A percentile compares a stretch with the other conserved stretches of the same genome.
Evolutionary conservation across 2,113 vertebrate species (phyloP).

Genomic region (Carassius carassius): DNA sequence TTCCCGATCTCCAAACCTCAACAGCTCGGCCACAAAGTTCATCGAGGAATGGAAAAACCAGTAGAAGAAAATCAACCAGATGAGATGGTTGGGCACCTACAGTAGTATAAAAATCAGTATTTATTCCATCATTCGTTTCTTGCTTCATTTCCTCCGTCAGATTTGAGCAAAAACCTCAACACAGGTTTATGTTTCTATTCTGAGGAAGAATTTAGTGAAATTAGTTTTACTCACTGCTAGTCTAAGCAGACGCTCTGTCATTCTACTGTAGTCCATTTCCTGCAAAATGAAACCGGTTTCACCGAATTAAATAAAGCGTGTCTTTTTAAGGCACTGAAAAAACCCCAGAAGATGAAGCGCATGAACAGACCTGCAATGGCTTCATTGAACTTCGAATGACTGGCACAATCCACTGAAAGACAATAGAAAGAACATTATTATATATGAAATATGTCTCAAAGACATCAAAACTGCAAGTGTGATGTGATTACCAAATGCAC

Average conservation of each 20-base stretch:
- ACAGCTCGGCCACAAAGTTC: constrained; percentile 85
- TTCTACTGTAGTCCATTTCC: constrained; percentile 92
- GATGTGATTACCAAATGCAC: constrained; percentile 4
- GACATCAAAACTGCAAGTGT: constrained; percentile 6
- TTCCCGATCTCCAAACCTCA: constrained; percentile 89
- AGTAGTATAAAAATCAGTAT: neutral
- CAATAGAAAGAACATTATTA: constrained; percentile 13
- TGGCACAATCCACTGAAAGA: constrained; percentile 88
- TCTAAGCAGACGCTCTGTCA: constrained; percentile 86
- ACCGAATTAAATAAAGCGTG: neutral
- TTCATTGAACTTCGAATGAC: constrained; percentile 93
- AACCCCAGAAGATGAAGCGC: neutral
- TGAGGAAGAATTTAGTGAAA: neutral
- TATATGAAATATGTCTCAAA: constrained; percentile 12
- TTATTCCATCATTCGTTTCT: neutral
- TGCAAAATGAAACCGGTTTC: constrained; percentile 54
- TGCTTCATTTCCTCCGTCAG: neutral
- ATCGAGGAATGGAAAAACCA: constrained; percentile 91
- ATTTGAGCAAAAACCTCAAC: neutral
- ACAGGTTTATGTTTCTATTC: neutral
- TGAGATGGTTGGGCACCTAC: constrained; percentile 90
- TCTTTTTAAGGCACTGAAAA: constrained; percentile 9
- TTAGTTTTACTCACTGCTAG: constrained; percentile 81
- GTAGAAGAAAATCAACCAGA: constrained; percentile 96
- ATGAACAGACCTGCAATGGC: constrained; percentile 81